Evolutionary conservation across 2,888 invertebrate genomes (phyloP).

Genomic region (Dolichomitus sp.): DNA sequence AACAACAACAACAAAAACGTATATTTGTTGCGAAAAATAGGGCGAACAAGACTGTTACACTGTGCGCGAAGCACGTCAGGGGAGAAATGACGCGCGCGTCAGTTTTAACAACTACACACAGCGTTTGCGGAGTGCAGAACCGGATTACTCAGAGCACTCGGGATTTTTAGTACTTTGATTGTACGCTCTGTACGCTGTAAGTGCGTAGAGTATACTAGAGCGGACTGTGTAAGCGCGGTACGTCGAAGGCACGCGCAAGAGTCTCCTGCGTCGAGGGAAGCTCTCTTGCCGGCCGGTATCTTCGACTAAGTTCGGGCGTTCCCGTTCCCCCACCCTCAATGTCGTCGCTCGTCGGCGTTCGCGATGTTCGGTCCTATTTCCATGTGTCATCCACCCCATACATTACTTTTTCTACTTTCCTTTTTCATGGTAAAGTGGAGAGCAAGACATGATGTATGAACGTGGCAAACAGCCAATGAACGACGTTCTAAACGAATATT

Average conservation of each 20-base stretch:
- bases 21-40: neutral
- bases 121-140: neutral
- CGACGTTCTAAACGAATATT: too few relatives aligned
- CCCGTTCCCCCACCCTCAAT: slow-evolving; percentile 28
- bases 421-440: too few relatives aligned
- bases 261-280: slow-evolving; percentile 65
- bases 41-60: neutral
- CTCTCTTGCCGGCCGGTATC: slow-evolving; percentile 76
- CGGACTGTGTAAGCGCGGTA: slow-evolving; percentile 32
- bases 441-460: too few relatives aligned
- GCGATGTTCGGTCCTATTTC: too few relatives aligned
- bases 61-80: neutral
- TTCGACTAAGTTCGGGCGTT: slow-evolving; percentile 39
- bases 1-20: neutral
- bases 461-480: too few relatives aligned
- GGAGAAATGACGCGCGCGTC: neutral
- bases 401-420: too few relatives aligned
- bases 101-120: neutral
- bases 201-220: slow-evolving; percentile 59
- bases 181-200: slow-evolving; percentile 53
- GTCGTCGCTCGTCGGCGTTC: too few relatives aligned
- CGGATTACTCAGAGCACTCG: slow-evolving; percentile 25
- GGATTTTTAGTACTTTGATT: neutral
- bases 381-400: too few relatives aligned
- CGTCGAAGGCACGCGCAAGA: slow-evolving; percentile 35